Evolutionary conservation across 1,140 invertebrate genomes (phyloP), one percentile per base, ranked within the genome.

Genomic region (Melanaphis sacchari): DNA sequence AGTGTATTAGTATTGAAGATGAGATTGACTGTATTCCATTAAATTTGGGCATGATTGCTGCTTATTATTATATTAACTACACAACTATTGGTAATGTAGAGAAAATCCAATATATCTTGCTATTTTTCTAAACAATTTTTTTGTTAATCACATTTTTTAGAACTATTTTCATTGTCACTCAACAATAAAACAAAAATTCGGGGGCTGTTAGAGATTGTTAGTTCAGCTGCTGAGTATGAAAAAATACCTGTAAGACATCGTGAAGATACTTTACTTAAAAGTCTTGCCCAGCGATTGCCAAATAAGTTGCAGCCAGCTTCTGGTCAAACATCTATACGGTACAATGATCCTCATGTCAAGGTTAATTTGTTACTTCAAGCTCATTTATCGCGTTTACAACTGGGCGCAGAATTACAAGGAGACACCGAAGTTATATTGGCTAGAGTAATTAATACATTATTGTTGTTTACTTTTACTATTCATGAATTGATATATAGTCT

Each of bases 21-120:
- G 99, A 99, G 94, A 99, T 99, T 97, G 99, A 99, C 95, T 98
- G 98, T 0, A 96, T 98, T 88, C 98, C 99, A 0, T 96, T 99
- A 1, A 99, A 99, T 96, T 96, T 99, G 95, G 99, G 99, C 94
- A 99, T 99, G 99, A 99, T 99, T 95, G 99, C 99, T 4, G 99
- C 99, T 0, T 99, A 99, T 95, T 99, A 99, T 95, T 99, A 99
- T 95, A 99, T 99, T 94, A 99, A 99, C 95, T 99, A 99, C 94
- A 99, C 99, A 0, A 99, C 99, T 0, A 99, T 99, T 94, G 97
- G 97, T 98, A 95, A 95, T 96, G 26, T 95, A 84, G 41, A 84
- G 40, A 21, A 52, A 90, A 90, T 90, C 36, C 7, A 52, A 40
- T 26, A 76, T 43, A 31, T 49, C 22, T 46, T 26, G 18, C 46